Evolutionary conservation across 2,888 invertebrate genomes (phyloP), one percentile per base, ranked within the genome.

Genomic region (Poecilobothrus nobilitatus): DNA sequence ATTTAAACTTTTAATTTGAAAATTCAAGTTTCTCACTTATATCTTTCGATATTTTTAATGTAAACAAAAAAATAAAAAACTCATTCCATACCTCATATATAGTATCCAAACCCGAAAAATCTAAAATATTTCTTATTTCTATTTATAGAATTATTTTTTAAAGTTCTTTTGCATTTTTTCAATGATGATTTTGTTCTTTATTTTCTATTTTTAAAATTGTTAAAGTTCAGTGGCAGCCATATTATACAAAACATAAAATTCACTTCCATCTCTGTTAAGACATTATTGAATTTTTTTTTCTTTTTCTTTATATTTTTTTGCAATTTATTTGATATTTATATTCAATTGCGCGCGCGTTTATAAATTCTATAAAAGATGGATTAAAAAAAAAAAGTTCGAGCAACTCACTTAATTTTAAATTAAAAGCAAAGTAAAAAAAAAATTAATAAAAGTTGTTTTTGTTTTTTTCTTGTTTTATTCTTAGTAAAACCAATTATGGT

Each of bases 401-500:
- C 18, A 53, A 15, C 53, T 53, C 18, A 53, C 18, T 53, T 53
- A 53, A 53, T 53, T 53, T 53, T 53, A 53, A 53, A n/a, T 53
- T 18, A 12, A 53, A 12, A 41, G 41, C 9, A 41, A 12, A 41
- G 15, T 8, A 41, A 41, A 41, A 41, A 41, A 41, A 41, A 41
- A 4, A 27, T 27, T 27, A 27, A 27, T 4, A 27, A 27, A 27
- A 27, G 27, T 27, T 27, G 27, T 27, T 27, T 27, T 27, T 27
- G 5, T 5, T 27, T 27, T 27, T 27, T 27, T 27, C 5, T 27
- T 27, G 27, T 27, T 27, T 27, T 27, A 27, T 6, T 53, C 53
- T 53, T 12, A 53, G n/a, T 53, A 53, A 53, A 53, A 53, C n/a
- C 53, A 53, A 53, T 53, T 53, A 53, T 53, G 53, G 53, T 53